Evolutionary conservation across 2,113 vertebrate genomes (phyloP), one percentile per base, ranked within the genome.

Genomic region (Rhizomys pruinosus): DNA sequence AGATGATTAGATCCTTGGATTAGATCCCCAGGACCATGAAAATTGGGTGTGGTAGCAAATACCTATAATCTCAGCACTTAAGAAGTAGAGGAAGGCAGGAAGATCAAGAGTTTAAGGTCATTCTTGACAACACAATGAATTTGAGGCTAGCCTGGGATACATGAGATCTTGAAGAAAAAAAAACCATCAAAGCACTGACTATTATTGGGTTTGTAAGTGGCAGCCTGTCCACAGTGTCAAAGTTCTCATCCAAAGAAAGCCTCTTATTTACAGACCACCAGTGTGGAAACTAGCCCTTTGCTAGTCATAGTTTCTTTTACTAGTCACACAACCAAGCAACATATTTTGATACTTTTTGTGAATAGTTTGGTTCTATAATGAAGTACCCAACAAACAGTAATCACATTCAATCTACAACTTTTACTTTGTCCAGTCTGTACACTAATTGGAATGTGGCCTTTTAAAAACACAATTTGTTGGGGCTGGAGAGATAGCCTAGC

Each of bases 371-470:
- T 94, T 93, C 57, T 73, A 25, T 4, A 39, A 61, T 61, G 37
- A 91, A 13, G 42, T 7, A 10, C 39, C 63, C 20, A 52, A 72
- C 19, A 87, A 61, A 74, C 11, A n/a, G 42, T 81, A 81, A 85
- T 82, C 32, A 82, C 47, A 44, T 55, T 59, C 27, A 82, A 55
- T 66, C 27, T 42, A 37, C 25, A n/a, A 91, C 32, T 47, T 85
- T 74, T 44, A 57, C 52, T 91, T 92, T 82, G 57, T 63, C 76
- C 37, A 34, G 55, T 80, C 71, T 88, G 61, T 17, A 76, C 11
- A 55, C 25, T 44, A 90, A 61, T 82, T 85, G 72, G 64, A 92
- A 92, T 74, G 25, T 37, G 42, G 39, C 55, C 95, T 94, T 89
- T 27, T 44, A 66, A 89, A 79, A 71, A 81, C 90, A 34, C 64